Base-by-base conservation (phyloP, 1,140 invertebrate genomes). In the Amyelois transitella region DNA sequence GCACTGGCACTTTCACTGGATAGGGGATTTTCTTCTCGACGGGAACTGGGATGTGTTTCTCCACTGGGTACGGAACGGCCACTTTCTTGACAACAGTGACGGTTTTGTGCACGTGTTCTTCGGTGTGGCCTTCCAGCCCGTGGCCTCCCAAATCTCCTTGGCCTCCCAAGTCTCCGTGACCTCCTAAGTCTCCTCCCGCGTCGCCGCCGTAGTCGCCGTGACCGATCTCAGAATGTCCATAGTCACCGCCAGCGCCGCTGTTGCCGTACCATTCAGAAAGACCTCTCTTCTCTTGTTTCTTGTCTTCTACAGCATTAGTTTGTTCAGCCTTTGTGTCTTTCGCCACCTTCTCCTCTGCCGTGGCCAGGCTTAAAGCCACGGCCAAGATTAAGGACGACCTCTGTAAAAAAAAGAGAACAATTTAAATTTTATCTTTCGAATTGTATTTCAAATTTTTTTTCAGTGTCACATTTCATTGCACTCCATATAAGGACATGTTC, bases 81-180 rank as follows among this genome's bases (percentile, higher is more conserved):
- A 93, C 91, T 70, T 94, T 94, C 81, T 95, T 95, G 32, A 93
- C 90, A 8, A 95, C 88, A 14, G 94, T 95, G 61, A 95, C 87
- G n/a, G 93, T 93, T 82, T 95, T 95, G 32, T 38, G 32, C 75
- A 90, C 89, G 21, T 88, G 77, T 24, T 75, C 71, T 54, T 80
- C 78, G 48, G 72, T 70, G 49, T 73, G 66, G 10, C 61, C 58
- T 38, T 38, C 32, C 32, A 38, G 6, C 14, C 67, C 73, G 6
- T 69, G 63, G 6, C 77, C 70, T 6, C 86, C 81, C 6, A 69
- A 53, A 25, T 67, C 67, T 18, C 74, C 69, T 20, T 66, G 71
- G 4, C 68, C 66, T 10, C 69, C 69, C 22, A 62, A 54, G 17
- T 70, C 72, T 1, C 72, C 74, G 12, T 66, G 71, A 3, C 68